phyloP scores from a whole-genome alignment of 2,113 vertebrate species.

The Blennius ocellaris region DNA sequence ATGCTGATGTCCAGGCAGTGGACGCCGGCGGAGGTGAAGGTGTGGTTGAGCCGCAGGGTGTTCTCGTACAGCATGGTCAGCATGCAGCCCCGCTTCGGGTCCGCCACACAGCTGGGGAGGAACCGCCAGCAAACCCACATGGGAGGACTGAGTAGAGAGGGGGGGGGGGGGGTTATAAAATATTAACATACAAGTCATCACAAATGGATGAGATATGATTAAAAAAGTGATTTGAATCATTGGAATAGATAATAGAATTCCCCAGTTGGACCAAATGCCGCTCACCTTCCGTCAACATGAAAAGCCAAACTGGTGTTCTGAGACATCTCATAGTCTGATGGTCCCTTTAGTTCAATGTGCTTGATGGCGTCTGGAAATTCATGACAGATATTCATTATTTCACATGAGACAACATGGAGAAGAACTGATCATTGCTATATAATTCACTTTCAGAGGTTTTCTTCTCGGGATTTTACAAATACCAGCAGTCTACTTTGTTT shows the following conservation, averaged over 20 bases:
- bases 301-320: slow-evolving; percentile 84
- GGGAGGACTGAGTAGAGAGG: slow-evolving; percentile 81
- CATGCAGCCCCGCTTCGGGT: slow-evolving; percentile 81
- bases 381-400: slow-evolving; percentile 3
- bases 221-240: too few species aligned
- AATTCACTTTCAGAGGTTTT: too few species aligned
- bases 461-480: too few species aligned
- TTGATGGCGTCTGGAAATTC: slow-evolving; percentile 85
- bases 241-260: too few species aligned
- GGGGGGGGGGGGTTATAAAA: too few species aligned
- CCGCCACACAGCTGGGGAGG: slow-evolving; percentile 81
- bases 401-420: too few species aligned
- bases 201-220: too few species aligned
- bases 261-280: not conserved
- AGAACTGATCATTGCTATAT: too few species aligned
- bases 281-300: slow-evolving; percentile 90
- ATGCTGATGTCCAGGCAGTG: slow-evolving; percentile 89
- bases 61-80: slow-evolving; percentile 81
- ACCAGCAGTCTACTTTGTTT: too few species aligned
- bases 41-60: slow-evolving; percentile 84
- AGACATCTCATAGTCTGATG: slow-evolving; percentile 81
- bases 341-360: slow-evolving; percentile 84
- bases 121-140: slow-evolving; percentile 90
- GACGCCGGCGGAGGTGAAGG: slow-evolving; percentile 81
- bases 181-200: too few species aligned